Evolutionary conservation across 2,113 vertebrate genomes (phyloP).

Genomic region (Excalfactoria chinensis): DNA sequence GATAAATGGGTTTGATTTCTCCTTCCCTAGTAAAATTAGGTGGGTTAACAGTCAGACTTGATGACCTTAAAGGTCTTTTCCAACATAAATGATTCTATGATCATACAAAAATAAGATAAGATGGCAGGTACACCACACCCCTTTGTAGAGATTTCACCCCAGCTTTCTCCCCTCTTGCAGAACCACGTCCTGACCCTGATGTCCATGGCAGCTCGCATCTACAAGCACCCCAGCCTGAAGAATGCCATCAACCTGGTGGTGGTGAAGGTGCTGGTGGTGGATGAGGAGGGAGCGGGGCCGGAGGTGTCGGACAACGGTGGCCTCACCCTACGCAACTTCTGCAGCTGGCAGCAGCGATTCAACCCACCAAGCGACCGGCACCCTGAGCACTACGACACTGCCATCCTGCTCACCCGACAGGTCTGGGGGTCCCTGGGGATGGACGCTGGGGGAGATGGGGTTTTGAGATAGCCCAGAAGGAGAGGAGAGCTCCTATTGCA

Average conservation of each 20-base stretch:
- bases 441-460: accelerated
- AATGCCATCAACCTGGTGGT: slow-evolving; percentile 90
- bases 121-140: not conserved
- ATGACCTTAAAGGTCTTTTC: not conserved
- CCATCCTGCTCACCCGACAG: slow-evolving; percentile 94
- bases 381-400: slow-evolving; percentile 93
- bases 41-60: not conserved
- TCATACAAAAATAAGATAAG: not conserved
- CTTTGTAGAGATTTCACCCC: accelerated
- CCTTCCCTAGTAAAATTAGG: not conserved
- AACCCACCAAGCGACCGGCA: slow-evolving; percentile 90
- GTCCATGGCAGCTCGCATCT: slow-evolving; percentile 89
- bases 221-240: slow-evolving; percentile 94
- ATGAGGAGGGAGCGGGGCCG: slow-evolving; percentile 83
- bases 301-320: slow-evolving; percentile 89
- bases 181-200: slow-evolving; percentile 92
- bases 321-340: slow-evolving; percentile 92
- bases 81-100: not conserved
- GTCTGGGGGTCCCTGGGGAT: slow-evolving; percentile 63
- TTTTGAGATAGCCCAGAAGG: not conserved
- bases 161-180: slow-evolving; percentile 62
- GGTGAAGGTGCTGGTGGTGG: slow-evolving; percentile 91
- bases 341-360: slow-evolving; percentile 92
- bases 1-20: not conserved
- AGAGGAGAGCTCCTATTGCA: accelerated